Percentiles rank a stretch among this genome's conserved stretches.
These are phyloP conservation scores for Craseonycteris thonglongyai DNA, from an alignment of 2,113 vertebrate species.

Conservation along the genomic window DNA sequence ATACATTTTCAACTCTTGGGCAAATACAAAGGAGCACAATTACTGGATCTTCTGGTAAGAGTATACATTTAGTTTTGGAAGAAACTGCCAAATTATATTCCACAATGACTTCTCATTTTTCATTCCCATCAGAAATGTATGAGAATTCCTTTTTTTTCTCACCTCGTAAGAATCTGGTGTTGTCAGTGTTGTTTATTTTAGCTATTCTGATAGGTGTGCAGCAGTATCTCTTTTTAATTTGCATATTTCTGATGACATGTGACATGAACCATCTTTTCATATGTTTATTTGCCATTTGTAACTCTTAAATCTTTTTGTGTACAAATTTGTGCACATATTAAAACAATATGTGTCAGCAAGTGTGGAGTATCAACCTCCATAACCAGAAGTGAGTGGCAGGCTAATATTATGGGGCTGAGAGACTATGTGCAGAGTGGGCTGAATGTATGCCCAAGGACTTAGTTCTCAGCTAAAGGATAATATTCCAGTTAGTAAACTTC, in stretches of 20 bases:
- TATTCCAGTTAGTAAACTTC: constrained; percentile 85
- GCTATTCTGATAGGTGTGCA: not conserved
- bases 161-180: not conserved
- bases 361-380: no score
- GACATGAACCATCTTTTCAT: no score
- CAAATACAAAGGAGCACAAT: not conserved
- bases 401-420: not conserved
- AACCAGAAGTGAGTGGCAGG: not conserved
- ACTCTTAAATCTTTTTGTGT: not conserved
- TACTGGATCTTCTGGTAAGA: not conserved
- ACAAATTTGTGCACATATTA: not conserved
- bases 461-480: constrained; percentile 88
- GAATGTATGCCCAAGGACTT: constrained; percentile 81
- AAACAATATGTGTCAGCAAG: not conserved
- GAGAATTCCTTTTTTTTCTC: not conserved
- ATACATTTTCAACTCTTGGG: not conserved
- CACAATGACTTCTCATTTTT: not conserved
- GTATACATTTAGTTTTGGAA: no score
- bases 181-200: no score
- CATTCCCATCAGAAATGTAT: not conserved
- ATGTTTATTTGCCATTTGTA: no score
- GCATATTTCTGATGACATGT: no score
- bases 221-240: not conserved
- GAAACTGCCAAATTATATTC: not conserved
- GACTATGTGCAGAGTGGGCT: no score